Conservation (phyloP, 2,888 invertebrate genomes). For the Andrena chrysosceles region DNA sequence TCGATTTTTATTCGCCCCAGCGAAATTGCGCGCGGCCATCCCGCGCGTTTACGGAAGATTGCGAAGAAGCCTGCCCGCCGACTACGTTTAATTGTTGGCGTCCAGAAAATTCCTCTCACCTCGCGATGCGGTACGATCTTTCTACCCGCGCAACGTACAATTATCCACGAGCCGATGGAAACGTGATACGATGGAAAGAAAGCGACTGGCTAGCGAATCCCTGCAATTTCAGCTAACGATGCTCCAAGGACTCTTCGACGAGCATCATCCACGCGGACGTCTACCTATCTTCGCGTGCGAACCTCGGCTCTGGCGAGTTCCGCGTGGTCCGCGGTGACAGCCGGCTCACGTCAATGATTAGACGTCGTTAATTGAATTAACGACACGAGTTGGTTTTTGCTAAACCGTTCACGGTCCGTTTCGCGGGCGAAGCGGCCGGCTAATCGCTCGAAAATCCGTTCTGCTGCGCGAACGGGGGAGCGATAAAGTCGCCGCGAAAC, state of each 20-base stretch:
- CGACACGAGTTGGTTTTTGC: not conserved
- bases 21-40: not conserved
- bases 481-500: conserved; percentile 23
- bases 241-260: not conserved
- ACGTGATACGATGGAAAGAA: conserved; percentile 5
- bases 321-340: not conserved
- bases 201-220: conserved; percentile 2
- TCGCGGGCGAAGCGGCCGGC: not conserved
- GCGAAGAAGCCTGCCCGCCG: not conserved
- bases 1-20: conserved; percentile 6
- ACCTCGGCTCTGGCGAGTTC: not conserved
- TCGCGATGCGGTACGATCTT: conserved; percentile 9
- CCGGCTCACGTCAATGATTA: conserved; percentile 7
- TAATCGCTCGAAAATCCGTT: conserved; percentile 29
- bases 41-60: not conserved
- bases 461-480: not conserved
- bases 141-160: conserved; percentile 18
- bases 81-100: conserved; percentile 4
- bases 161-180: conserved; percentile 19
- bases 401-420: conserved; percentile 11
- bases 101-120: conserved; percentile 18
- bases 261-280: too few relatives aligned
- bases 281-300: too few relatives aligned
- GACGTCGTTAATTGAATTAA: conserved; percentile 28
- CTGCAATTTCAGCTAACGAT: not conserved